Evolutionary conservation across 2,113 vertebrate species (phyloP).

Genomic region (Micromys minutus): DNA sequence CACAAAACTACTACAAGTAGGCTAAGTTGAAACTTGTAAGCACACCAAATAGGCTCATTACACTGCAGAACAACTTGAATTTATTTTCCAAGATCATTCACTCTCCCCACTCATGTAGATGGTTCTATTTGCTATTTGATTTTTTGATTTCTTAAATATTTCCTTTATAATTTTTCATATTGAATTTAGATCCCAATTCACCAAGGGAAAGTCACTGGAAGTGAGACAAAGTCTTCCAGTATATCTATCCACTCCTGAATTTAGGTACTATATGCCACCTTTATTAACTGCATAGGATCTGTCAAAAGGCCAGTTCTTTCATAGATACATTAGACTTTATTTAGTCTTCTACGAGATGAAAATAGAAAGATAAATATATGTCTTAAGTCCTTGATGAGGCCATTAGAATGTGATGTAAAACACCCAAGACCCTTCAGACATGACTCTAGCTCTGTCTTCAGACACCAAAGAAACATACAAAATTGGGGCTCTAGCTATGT

Average conservation of each 20-base stretch:
- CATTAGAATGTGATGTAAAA: not conserved
- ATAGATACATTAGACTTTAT: not conserved
- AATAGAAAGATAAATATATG: not conserved
- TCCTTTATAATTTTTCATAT: not conserved
- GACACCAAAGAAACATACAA: not conserved
- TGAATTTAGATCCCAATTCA: not conserved
- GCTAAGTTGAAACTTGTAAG: not conserved
- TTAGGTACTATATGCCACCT: not conserved
- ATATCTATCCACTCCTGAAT: not conserved
- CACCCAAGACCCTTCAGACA: not conserved
- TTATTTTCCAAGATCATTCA: not conserved
- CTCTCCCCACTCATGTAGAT: not conserved
- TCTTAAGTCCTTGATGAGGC: not conserved
- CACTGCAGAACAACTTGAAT: not conserved
- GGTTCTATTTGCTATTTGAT: not conserved
- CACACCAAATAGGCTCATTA: not conserved
- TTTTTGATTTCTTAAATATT: not conserved
- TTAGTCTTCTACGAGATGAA: not conserved
- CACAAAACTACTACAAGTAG: not conserved
- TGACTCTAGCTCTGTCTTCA: not conserved
- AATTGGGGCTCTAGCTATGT: not conserved
- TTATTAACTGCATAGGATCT: not conserved
- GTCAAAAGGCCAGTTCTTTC: not conserved
- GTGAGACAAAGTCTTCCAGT: not conserved
- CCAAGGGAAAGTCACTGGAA: not conserved